Evolutionary conservation across 2,797 vertebrate genomes (phyloP).

Genomic region (Xerus rutilus): DNA sequence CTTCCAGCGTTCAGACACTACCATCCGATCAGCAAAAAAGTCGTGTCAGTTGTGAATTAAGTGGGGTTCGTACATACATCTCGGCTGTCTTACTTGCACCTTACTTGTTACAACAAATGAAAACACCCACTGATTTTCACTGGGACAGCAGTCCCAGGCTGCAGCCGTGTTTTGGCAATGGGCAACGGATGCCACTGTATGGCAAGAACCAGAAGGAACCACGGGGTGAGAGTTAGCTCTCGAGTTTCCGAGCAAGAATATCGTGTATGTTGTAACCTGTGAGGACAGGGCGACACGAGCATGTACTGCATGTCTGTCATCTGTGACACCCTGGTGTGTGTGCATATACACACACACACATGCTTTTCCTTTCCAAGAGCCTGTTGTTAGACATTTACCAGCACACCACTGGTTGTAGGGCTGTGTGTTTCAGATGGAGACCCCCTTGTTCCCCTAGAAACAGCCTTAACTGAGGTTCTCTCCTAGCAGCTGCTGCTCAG

Average conservation of each 20-base stretch:
- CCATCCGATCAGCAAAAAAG: no score
- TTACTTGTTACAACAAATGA: not conserved
- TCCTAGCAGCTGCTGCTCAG: not conserved
- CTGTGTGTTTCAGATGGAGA: not conserved
- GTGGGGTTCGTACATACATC: not conserved
- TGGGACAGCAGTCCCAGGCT: no score
- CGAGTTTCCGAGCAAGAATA: not conserved
- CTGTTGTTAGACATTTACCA: not conserved
- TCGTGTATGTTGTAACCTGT: not conserved
- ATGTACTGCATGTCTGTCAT: not conserved
- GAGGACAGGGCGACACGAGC: not conserved
- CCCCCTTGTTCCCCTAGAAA: not conserved
- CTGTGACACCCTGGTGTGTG: not conserved
- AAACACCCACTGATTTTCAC: not conserved
- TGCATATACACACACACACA: not conserved
- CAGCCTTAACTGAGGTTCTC: not conserved
- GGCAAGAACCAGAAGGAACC: not conserved
- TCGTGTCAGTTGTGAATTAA: not conserved
- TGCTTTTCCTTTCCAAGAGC: not conserved
- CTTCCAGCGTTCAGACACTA: not conserved
- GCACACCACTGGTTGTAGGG: not conserved
- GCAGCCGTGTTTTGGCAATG: no score
- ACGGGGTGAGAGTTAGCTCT: not conserved
- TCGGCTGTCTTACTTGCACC: not conserved
- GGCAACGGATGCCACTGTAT: rapidly evolving